Evolutionary conservation across 2,888 invertebrate species (phyloP).

Genomic region (Tetheella fluctuosa): DNA sequence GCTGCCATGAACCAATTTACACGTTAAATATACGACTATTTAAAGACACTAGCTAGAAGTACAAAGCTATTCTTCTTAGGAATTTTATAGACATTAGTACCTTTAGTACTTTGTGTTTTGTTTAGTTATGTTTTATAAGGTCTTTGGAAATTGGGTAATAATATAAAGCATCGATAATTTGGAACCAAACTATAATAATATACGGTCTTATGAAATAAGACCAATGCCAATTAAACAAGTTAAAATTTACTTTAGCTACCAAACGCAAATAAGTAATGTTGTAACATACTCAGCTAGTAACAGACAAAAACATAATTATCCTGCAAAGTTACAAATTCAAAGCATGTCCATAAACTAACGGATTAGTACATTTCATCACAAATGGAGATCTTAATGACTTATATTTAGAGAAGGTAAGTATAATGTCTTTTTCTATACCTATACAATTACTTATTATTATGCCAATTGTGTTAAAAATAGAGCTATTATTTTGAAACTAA

Average conservation of each 20-base stretch:
- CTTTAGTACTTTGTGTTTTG: background rate
- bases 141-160: background rate
- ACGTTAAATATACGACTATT: constrained; percentile 58
- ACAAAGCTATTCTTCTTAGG: constrained; percentile 28
- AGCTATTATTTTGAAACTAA: background rate
- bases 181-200: background rate
- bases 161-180: background rate
- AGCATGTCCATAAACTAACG: background rate
- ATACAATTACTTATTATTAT: background rate
- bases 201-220: background rate
- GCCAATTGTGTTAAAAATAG: background rate
- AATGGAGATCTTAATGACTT: constrained; percentile 1
- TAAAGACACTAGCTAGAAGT: constrained; percentile 39
- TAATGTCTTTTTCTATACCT: background rate
- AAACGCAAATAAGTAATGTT: background rate
- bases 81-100: constrained; percentile 9
- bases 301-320: background rate
- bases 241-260: background rate
- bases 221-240: background rate
- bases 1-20: constrained; percentile 73
- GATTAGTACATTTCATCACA: constrained; percentile 8
- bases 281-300: background rate
- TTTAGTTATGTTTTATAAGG: background rate
- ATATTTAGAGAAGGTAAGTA: background rate
- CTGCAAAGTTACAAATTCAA: background rate